Evolutionary conservation across 1,140 invertebrate genomes (phyloP), one percentile per base, ranked within the genome.

Genomic region (Steinernema feltiae): DNA sequence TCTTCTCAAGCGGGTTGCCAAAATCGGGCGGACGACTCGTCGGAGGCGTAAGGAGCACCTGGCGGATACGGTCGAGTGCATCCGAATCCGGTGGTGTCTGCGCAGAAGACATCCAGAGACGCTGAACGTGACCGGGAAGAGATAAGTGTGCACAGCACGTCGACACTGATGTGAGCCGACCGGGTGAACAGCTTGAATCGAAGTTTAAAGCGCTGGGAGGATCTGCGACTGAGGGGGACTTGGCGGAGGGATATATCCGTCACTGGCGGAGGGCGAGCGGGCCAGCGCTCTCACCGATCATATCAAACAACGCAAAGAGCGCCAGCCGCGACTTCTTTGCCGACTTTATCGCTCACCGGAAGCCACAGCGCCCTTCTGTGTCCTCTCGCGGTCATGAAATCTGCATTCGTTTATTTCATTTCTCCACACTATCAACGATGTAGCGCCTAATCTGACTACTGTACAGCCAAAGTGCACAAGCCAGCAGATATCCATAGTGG

Each of bases 1-100:
- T 94, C 89, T 98, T 86, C 46, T 88, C 84, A 1, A 85, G 76
- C 41, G 84, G 84, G 75, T 85, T 85, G 7, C 77, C 77, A 53
- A 81, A 81, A 32, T 81, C 80, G 24, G 79, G 35, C 30, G 79
- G 80, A 53, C 80, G 79, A 32, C 32, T 31, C 18, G 73, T 69
- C 48, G 79, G 79, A 53, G 74, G 76, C 32, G 46, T 35, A 29
- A 46, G 32, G 46, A 78, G 71, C 35, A 79, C 35, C 32, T 73
- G 46, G 29, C 78, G 76, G 53, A 79, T 73, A 71, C 74, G 72
- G 7, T 73, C 72, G 1, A 41, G 29, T 1, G 72, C 72, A 32
- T 73, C 72, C 35, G 32, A 48, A 24, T 73, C 72, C 35, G 53
- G 53, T 27, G 7, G 53, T 27, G 53, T 3, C 24, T 12, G 12